phyloP scores from a whole-genome alignment of 2,113 vertebrate genomes.

The Jacana jacana region DNA sequence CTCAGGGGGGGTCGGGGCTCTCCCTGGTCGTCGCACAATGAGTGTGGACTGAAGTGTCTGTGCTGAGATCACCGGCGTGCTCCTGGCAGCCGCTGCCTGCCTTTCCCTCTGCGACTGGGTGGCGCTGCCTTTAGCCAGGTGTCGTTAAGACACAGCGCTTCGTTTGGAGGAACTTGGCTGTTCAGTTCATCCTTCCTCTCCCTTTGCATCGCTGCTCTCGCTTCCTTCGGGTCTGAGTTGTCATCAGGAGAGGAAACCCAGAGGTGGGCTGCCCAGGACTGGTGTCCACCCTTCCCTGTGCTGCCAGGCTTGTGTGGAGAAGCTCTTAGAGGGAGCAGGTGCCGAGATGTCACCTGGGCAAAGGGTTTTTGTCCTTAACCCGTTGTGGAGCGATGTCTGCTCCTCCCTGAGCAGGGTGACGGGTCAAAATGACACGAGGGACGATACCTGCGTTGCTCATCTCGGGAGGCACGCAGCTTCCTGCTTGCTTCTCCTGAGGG shows the following conservation, averaged over 20 bases:
- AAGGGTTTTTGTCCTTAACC: not conserved
- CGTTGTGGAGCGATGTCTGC: not conserved
- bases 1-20: not conserved
- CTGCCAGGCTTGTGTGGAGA: not conserved
- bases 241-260: not conserved
- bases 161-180: not conserved
- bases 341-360: not conserved
- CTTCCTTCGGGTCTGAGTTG: not conserved
- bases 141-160: not conserved
- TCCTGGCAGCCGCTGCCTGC: not conserved
- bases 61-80: not conserved
- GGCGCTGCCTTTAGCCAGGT: not conserved
- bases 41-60: not conserved
- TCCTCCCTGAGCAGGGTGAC: not conserved
- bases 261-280: not conserved
- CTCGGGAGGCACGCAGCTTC: not conserved
- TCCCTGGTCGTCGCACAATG: fast-evolving
- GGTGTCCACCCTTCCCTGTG: not conserved
- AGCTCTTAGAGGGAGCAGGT: not conserved
- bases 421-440: not conserved
- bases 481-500: not conserved
- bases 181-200: not conserved
- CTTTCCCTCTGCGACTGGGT: not conserved
- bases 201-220: not conserved
- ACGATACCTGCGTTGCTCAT: not conserved